A percentile compares a stretch with the other conserved stretches of the same genome.
phyloP scores from a whole-genome alignment of 1,140 invertebrate genomes.

The Episyrphus balteatus region DNA sequence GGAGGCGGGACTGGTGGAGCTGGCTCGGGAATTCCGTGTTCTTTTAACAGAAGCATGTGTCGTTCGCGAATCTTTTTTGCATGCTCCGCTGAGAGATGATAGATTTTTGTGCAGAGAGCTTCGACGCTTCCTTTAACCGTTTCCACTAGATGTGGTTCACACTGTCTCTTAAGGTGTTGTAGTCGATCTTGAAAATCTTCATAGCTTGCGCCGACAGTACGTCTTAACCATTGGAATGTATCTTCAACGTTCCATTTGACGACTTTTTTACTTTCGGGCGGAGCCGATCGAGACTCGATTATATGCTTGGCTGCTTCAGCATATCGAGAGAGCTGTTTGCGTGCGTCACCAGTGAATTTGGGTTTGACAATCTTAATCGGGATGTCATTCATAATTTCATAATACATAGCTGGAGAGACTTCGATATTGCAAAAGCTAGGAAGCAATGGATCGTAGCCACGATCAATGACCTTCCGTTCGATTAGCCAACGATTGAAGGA shows the following conservation, averaged over 20 bases:
- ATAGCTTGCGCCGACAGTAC: slow-evolving; percentile 89
- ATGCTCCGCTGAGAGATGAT: slow-evolving; percentile 83
- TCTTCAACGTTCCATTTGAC: slow-evolving; percentile 98
- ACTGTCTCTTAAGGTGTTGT: slow-evolving; percentile 63
- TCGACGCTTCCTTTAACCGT: slow-evolving; percentile 90
- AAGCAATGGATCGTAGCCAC: slow-evolving; percentile 74
- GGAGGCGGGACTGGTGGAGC: slow-evolving; percentile 53
- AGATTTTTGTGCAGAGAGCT: slow-evolving; percentile 91
- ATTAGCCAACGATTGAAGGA: slow-evolving; percentile 95
- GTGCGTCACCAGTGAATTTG: slow-evolving; percentile 88
- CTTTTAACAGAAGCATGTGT: slow-evolving; percentile 73
- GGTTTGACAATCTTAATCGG: slow-evolving; percentile 90
- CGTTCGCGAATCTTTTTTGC: slow-evolving; percentile 82
- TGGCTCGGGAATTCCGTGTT: slow-evolving; percentile 71
- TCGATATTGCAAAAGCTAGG: slow-evolving; percentile 86
- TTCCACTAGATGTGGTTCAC: slow-evolving; percentile 88
- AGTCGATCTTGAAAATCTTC: slow-evolving; percentile 82
- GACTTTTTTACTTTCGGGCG: slow-evolving; percentile 89
- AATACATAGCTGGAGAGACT: slow-evolving; percentile 89
- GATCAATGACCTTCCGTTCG: slow-evolving; percentile 87
- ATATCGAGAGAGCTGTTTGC: slow-evolving; percentile 91
- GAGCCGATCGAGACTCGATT: slow-evolving; percentile 84
- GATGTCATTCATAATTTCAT: slow-evolving; percentile 97
- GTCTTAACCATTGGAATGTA: slow-evolving; percentile 88
- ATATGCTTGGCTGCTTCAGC: slow-evolving; percentile 95